Percentiles rank a stretch among this genome's conserved stretches.
Evolutionary conservation across 2,888 invertebrate species (phyloP).

Genomic region (Axea sp.): DNA sequence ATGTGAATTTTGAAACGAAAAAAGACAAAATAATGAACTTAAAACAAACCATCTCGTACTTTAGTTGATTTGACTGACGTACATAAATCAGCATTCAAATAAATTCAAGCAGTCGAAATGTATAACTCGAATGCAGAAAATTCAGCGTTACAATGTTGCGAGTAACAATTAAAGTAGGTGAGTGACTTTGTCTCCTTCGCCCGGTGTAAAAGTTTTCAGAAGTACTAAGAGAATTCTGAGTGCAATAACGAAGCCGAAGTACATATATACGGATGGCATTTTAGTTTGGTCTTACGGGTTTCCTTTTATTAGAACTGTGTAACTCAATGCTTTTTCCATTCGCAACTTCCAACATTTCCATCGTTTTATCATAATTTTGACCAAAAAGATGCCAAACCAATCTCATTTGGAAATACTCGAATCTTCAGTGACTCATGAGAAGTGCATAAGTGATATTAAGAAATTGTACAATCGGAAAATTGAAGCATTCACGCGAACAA

Average conservation of each 20-base stretch:
- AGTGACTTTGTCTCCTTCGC: not conserved
- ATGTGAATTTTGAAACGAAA: conserved; percentile 26
- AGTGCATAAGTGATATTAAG: no score
- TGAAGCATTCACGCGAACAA: no score
- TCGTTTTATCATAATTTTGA: no score
- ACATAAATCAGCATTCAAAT: conserved; percentile 55
- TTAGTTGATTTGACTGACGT: conserved; percentile 36
- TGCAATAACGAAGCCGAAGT: conserved; percentile 47
- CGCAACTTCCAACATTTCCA: no score
- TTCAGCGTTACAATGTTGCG: conserved; percentile 24
- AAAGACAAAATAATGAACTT: conserved; percentile 55
- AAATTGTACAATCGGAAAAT: no score
- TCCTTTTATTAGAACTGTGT: conserved; percentile 46
- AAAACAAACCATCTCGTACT: conserved; percentile 22
- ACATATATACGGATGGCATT: conserved; percentile 45
- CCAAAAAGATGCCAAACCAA: no score
- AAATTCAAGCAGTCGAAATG: conserved; percentile 32
- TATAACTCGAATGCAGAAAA: conserved; percentile 12
- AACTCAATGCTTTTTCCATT: conserved; percentile 12
- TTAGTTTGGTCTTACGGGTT: conserved; percentile 21
- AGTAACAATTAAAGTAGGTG: conserved; percentile 51
- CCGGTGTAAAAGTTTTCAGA: conserved; percentile 32
- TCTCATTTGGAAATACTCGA: no score
- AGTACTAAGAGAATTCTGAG: conserved; percentile 37
- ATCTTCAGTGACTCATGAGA: no score